Conservation (phyloP, 1,140 invertebrate genomes). For the Saccostrea echinata region DNA sequence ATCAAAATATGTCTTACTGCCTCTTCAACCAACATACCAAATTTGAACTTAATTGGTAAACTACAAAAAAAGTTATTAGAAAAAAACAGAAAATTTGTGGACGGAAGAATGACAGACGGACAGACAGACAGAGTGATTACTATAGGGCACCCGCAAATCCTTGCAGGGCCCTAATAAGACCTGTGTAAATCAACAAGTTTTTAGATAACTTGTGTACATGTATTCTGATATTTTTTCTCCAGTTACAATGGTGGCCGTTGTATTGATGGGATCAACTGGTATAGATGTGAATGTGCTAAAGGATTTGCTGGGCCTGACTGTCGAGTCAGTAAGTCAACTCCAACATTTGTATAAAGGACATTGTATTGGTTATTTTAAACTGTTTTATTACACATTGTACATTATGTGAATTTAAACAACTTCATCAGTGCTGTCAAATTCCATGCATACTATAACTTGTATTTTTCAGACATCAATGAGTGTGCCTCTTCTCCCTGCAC, state of each 20-base stretch:
- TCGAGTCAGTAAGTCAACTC: conserved; percentile 77
- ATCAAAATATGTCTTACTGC: no score
- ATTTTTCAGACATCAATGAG: conserved; percentile 75
- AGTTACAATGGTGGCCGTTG: conserved; percentile 80
- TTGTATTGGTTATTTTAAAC: background rate
- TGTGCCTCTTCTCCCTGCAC: conserved; percentile 75
- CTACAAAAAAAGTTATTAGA: no score
- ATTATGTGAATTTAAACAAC: background rate
- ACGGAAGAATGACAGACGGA: no score
- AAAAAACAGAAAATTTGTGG: no score
- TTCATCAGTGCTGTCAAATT: background rate
- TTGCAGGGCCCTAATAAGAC: no score
- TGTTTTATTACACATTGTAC: background rate
- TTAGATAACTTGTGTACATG: no score
- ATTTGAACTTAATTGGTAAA: no score
- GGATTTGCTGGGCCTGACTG: conserved; percentile 85
- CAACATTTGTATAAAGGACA: background rate
- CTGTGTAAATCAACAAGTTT: background rate
- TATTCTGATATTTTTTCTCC: conserved; percentile 50
- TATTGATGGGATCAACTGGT: conserved; percentile 90
- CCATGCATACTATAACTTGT: background rate
- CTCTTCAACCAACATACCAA: no score
- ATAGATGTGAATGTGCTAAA: conserved; percentile 85
- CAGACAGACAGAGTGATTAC: no score
- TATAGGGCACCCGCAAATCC: no score